phyloP scores from a whole-genome alignment of 37 sponge, comb jelly and placozoan species.

The Chondrosia reniformis region DNA sequence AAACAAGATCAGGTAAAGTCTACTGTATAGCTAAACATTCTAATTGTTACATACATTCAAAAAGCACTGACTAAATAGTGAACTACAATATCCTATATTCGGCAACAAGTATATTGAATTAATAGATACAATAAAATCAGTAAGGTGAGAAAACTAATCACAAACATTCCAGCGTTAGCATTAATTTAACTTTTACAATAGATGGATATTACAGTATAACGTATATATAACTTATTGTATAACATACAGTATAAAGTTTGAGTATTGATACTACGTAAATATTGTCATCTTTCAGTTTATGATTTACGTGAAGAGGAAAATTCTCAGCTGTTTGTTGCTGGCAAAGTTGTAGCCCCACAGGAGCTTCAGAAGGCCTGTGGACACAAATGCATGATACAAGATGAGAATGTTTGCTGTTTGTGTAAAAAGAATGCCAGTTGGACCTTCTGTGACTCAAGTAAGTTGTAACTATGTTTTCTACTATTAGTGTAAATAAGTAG shows the following conservation, averaged over 20 bases:
- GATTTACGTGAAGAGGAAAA: background rate
- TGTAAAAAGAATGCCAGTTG: slow-evolving; percentile 20
- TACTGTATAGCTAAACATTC: background rate
- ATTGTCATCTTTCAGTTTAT: background rate
- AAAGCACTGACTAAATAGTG: too few species aligned
- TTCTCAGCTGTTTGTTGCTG: background rate
- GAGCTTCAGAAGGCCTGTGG: background rate
- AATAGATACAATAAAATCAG: too few species aligned
- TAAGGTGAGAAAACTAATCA: too few species aligned
- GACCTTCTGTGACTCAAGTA: slow-evolving; percentile 8
- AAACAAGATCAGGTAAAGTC: background rate
- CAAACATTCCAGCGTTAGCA: too few species aligned
- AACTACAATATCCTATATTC: too few species aligned
- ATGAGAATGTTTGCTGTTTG: background rate
- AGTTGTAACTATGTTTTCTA: background rate
- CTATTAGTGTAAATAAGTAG: background rate
- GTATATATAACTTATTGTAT: too few species aligned
- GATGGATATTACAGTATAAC: too few species aligned
- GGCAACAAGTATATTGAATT: too few species aligned
- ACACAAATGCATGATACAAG: background rate
- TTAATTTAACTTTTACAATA: too few species aligned
- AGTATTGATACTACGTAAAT: too few species aligned
- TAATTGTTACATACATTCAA: too few species aligned
- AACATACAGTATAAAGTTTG: too few species aligned
- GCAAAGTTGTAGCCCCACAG: background rate